A percentile compares a stretch with the other conserved stretches of the same genome.
These are phyloP conservation scores for Neomicropteryx cornuta DNA, from an alignment of 1,140 invertebrate species.

Conservation along the genomic window DNA sequence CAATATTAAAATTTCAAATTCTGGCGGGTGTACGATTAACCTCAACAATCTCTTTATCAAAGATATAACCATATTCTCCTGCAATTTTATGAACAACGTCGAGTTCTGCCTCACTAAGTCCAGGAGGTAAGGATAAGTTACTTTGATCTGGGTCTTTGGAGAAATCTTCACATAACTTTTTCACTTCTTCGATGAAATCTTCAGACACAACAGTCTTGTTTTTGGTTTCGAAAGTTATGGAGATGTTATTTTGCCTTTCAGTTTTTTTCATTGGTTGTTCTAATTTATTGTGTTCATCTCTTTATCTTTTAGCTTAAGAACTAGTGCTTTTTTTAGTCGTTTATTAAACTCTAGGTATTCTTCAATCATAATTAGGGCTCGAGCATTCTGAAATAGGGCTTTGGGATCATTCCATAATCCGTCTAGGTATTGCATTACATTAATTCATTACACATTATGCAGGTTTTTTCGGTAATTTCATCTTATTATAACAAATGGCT, in stretches of 20 bases:
- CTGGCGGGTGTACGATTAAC: too few relatives aligned
- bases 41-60: too few relatives aligned
- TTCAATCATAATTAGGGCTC: slow-evolving; percentile 43
- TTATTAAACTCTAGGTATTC: slow-evolving; percentile 27
- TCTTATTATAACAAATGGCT: slow-evolving; percentile 54
- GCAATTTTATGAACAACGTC: not conserved
- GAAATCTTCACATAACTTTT: not conserved
- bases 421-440: slow-evolving; percentile 32
- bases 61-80: not conserved
- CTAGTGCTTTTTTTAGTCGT: slow-evolving; percentile 23
- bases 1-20: too few relatives aligned
- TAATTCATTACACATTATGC: slow-evolving; percentile 44
- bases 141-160: not conserved
- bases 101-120: not conserved
- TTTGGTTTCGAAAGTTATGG: not conserved
- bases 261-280: slow-evolving; percentile 1
- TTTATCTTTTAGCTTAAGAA: slow-evolving; percentile 19
- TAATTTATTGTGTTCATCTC: slow-evolving; percentile 17
- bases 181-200: not conserved
- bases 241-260: not conserved
- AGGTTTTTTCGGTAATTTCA: slow-evolving; percentile 43
- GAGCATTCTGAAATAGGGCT: slow-evolving; percentile 47
- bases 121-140: not conserved
- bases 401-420: slow-evolving; percentile 39
- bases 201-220: not conserved